Conservation (phyloP, 1,140 invertebrate species). For the Anthonomus grandis region DNA sequence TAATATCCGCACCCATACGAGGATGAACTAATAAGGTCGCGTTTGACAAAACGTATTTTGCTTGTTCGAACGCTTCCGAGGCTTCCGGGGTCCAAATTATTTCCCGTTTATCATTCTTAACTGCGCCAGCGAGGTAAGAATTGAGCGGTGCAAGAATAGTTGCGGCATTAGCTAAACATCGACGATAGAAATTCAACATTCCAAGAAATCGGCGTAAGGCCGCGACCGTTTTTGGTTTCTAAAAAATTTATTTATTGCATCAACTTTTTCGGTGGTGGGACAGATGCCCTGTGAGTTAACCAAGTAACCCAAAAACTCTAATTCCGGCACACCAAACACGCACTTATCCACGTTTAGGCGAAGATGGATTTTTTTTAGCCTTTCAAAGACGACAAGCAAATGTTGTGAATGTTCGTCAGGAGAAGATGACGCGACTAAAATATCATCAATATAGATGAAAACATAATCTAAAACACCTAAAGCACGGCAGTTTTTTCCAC, state of each 20-base stretch:
- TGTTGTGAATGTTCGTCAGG: slow-evolving; percentile 28
- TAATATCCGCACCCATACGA: background rate
- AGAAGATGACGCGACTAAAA: slow-evolving; percentile 51
- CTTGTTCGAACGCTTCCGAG: background rate
- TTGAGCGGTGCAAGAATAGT: background rate
- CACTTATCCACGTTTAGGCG: background rate
- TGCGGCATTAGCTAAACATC: background rate
- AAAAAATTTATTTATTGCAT: background rate
- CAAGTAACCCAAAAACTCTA: background rate
- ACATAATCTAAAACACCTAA: too few relatives aligned
- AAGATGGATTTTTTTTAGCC: background rate
- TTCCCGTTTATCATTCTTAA: background rate
- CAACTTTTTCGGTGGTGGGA: background rate
- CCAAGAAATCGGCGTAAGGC: background rate
- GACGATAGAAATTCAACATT: background rate
- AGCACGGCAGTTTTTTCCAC: too few relatives aligned
- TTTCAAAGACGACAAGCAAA: slow-evolving; percentile 13
- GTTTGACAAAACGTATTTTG: background rate
- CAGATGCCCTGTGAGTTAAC: background rate
- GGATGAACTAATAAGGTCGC: slow-evolving; percentile 5
- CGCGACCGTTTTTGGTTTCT: background rate
- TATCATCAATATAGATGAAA: slow-evolving; percentile 59
- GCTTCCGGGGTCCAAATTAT: background rate
- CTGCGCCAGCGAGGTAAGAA: background rate
- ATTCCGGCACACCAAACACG: background rate